phyloP scores from a whole-genome alignment of 2,888 invertebrate species.

The Heterodera filipjevi region DNA sequence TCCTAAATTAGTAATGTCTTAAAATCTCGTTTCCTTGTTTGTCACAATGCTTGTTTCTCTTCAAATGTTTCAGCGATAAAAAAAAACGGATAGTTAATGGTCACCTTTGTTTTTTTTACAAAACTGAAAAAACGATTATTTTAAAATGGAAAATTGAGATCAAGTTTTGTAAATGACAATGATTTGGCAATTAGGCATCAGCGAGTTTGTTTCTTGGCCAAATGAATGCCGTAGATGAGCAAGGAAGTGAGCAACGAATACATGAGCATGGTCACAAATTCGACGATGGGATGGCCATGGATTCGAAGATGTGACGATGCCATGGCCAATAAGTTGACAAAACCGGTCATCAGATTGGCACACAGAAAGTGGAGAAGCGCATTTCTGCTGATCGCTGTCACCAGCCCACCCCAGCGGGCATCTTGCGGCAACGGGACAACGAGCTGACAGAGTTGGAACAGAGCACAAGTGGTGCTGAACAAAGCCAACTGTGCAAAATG shows the following conservation, averaged over 20 bases:
- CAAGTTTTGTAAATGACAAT: background rate
- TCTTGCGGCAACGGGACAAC: slow-evolving; percentile 22
- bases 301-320: background rate
- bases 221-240: background rate
- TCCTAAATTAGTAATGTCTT: too few relatives aligned
- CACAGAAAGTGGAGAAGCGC: slow-evolving; percentile 82
- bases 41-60: too few relatives aligned
- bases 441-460: slow-evolving; percentile 43
- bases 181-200: background rate
- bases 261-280: background rate
- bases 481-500: slow-evolving; percentile 23
- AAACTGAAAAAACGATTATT: background rate
- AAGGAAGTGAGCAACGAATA: background rate
- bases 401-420: slow-evolving; percentile 6
- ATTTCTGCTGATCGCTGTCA: slow-evolving; percentile 48
- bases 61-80: too few relatives aligned
- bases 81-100: too few relatives aligned
- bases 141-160: background rate
- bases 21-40: too few relatives aligned
- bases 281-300: background rate
- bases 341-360: slow-evolving; percentile 83
- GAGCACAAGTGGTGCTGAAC: slow-evolving; percentile 22
- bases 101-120: too few relatives aligned
- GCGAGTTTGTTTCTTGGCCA: background rate
- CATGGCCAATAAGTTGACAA: slow-evolving; percentile 74